A percentile compares a stretch with the other conserved stretches of the same genome.
Conservation (phyloP, 2,797 vertebrate species). For the Rhabdomys pumilio region DNA sequence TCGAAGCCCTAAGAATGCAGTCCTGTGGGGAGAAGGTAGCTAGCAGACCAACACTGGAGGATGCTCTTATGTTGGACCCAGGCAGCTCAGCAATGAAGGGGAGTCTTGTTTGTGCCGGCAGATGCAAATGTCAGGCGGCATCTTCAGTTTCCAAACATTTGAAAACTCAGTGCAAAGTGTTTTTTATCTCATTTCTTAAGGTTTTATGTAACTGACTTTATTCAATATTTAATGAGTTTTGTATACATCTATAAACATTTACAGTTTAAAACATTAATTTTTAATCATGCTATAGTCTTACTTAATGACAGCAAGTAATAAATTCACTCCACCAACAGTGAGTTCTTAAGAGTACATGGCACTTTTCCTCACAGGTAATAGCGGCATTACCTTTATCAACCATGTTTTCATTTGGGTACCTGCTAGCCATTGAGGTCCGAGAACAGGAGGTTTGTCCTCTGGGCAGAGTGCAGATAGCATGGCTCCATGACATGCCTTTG, state of each 20-base stretch:
- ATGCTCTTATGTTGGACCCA: background rate
- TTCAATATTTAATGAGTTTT: slow-evolving; percentile 31
- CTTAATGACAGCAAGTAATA: background rate
- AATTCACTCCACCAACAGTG: background rate
- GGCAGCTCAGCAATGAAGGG: background rate
- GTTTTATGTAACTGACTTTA: background rate
- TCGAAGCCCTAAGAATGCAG: slow-evolving; percentile 21
- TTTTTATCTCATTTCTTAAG: background rate
- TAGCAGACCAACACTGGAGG: background rate
- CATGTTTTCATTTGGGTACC: background rate
- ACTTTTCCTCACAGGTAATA: background rate
- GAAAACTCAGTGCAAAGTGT: background rate
- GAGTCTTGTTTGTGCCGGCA: background rate
- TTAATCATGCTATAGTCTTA: background rate
- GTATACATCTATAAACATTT: background rate
- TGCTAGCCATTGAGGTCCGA: too few species aligned
- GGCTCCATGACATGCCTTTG: background rate
- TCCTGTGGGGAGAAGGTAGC: background rate
- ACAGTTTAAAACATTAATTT: background rate
- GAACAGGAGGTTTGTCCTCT: too few species aligned
- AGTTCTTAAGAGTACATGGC: background rate
- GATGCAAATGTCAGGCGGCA: background rate
- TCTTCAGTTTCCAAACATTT: background rate
- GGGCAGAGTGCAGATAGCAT: background rate
- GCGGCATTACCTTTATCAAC: background rate